Percentiles rank a stretch among this genome's conserved stretches.
Evolutionary conservation across 2,888 invertebrate genomes (phyloP).

Genomic region (Cantharis flavilabris): DNA sequence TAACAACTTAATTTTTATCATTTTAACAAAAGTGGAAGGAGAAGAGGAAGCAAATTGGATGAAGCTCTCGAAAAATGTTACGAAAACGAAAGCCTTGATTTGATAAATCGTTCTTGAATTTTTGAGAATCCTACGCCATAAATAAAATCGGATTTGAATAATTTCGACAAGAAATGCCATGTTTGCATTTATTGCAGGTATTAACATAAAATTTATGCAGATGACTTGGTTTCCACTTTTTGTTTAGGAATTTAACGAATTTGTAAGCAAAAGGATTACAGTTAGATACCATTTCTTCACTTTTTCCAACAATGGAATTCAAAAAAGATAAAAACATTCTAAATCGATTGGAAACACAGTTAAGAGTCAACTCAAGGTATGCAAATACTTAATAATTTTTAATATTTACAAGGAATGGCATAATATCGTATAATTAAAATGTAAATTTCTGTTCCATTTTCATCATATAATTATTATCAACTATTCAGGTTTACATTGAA

Average conservation of each 20-base stretch:
- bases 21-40: neutral
- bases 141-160: neutral
- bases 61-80: neutral
- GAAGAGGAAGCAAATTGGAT: neutral
- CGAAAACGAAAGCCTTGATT: neutral
- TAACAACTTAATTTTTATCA: neutral
- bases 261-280: neutral
- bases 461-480: neutral
- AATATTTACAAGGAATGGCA: neutral
- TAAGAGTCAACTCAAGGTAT: neutral
- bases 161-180: neutral
- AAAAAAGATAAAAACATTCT: neutral
- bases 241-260: neutral
- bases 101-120: neutral
- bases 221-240: neutral
- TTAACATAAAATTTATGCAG: neutral
- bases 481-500: neutral
- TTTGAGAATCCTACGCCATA: neutral
- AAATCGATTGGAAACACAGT: neutral
- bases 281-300: neutral
- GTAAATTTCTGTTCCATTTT: neutral
- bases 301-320: neutral
- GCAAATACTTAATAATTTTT: neutral
- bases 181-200: neutral
- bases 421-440: neutral